These are phyloP conservation scores for Capreolus pygargus DNA, from an alignment of 2,113 vertebrate genomes.

Conservation along the genomic window DNA sequence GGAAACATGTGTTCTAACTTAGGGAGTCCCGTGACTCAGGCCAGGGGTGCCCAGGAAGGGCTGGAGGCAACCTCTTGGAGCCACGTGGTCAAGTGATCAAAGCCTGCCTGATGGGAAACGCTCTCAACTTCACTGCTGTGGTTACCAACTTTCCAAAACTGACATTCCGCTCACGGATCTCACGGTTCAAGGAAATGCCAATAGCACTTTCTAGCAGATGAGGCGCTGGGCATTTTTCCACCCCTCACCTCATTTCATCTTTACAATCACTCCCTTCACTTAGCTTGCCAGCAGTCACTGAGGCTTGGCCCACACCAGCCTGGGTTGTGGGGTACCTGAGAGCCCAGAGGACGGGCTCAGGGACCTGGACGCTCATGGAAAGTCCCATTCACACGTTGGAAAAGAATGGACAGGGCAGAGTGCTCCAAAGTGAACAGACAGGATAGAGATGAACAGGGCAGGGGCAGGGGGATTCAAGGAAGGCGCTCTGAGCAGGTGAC, in stretches of 20 bases:
- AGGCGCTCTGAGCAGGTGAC: neutral
- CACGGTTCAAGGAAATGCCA: neutral
- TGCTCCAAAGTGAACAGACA: neutral
- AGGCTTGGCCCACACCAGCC: fast-evolving
- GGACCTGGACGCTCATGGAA: neutral
- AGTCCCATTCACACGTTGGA: neutral
- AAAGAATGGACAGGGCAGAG: neutral
- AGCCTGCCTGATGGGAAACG: neutral
- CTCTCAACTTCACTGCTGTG: neutral
- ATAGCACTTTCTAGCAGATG: neutral
- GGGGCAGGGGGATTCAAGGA: neutral
- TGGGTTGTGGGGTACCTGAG: neutral
- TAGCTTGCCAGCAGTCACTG: neutral
- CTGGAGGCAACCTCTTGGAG: neutral
- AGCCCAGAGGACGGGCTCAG: neutral
- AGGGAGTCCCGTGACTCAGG: neutral
- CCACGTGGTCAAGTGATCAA: neutral
- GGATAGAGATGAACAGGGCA: neutral
- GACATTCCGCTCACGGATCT: neutral
- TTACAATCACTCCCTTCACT: neutral
- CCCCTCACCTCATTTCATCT: neutral
- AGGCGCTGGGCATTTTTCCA: neutral
- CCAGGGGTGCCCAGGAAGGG: neutral
- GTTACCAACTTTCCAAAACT: conserved; percentile 30
- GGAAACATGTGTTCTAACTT: neutral